Percentiles rank a stretch among this genome's conserved stretches.
These are phyloP conservation scores for Pollenia labialis DNA, from an alignment of 2,888 invertebrate genomes.

Conservation along the genomic window DNA sequence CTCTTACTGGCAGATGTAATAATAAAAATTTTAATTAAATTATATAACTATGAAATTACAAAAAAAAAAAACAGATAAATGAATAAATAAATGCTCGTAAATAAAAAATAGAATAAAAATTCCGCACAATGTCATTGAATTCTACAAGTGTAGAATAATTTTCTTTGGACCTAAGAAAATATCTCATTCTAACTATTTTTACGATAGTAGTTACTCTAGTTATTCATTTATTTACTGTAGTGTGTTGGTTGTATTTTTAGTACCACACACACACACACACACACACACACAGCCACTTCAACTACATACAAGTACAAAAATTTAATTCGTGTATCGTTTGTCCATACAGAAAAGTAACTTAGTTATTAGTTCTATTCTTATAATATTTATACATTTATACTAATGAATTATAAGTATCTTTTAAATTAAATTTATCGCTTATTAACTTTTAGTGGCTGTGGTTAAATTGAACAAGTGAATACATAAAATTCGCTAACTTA, in stretches of 20 bases:
- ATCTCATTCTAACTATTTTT: not conserved
- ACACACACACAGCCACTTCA: not conserved
- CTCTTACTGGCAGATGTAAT: too few species aligned
- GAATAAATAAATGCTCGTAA: not conserved
- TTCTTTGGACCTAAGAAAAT: not conserved
- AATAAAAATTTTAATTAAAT: not conserved
- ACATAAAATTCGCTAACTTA: not conserved
- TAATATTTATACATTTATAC: conserved; percentile 38
- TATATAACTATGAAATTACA: not conserved
- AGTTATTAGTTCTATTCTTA: conserved; percentile 39
- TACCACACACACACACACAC: conserved; percentile 3
- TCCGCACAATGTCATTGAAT: conserved; percentile 40
- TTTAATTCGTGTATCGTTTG: conserved; percentile 1
- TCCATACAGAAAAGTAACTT: conserved; percentile 17
- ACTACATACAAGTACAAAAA: not conserved
- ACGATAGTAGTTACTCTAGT: not conserved
- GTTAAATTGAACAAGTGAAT: conserved; percentile 38
- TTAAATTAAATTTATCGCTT: conserved; percentile 67
- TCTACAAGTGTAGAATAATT: not conserved
- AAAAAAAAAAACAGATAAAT: conserved; percentile 12
- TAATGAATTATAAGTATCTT: conserved; percentile 69
- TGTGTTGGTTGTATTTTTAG: not conserved
- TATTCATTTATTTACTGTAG: not conserved
- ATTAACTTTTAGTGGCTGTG: conserved; percentile 55
- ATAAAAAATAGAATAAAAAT: conserved; percentile 13